Percentiles rank a stretch among this genome's conserved stretches.
Conservation (phyloP, 2,113 vertebrate species). For the Calonectris borealis region DNA sequence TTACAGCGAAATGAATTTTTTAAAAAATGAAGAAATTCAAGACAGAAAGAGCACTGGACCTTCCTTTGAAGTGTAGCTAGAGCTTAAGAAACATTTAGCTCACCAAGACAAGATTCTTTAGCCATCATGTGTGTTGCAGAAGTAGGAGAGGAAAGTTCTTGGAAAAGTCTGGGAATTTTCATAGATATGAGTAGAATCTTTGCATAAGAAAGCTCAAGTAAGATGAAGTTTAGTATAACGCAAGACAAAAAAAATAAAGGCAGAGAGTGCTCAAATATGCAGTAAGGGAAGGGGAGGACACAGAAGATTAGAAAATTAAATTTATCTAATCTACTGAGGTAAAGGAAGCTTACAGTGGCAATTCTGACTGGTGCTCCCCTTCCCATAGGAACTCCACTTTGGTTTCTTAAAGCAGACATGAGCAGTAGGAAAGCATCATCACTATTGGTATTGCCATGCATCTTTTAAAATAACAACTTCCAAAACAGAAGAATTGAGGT, state of each 20-base stretch:
- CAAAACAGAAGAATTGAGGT: background rate
- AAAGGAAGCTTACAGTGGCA: background rate
- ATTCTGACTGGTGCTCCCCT: background rate
- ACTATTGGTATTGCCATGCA: background rate
- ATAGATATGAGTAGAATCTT: background rate
- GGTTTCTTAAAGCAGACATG: background rate
- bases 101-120: background rate
- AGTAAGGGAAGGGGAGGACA: background rate
- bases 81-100: background rate
- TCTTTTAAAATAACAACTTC: background rate
- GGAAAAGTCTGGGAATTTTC: background rate
- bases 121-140: background rate
- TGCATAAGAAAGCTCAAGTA: background rate
- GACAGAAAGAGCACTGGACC: background rate
- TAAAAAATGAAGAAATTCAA: background rate
- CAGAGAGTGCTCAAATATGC: background rate
- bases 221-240: background rate
- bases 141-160: background rate
- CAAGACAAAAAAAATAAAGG: background rate
- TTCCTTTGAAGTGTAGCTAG: background rate
- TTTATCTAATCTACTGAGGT: background rate
- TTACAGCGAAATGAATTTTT: background rate
- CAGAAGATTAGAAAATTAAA: background rate
- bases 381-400: background rate
- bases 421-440: background rate